Base-by-base conservation (phyloP, 2,113 vertebrate genomes). In the Ptilorrhoa leucosticta region DNA sequence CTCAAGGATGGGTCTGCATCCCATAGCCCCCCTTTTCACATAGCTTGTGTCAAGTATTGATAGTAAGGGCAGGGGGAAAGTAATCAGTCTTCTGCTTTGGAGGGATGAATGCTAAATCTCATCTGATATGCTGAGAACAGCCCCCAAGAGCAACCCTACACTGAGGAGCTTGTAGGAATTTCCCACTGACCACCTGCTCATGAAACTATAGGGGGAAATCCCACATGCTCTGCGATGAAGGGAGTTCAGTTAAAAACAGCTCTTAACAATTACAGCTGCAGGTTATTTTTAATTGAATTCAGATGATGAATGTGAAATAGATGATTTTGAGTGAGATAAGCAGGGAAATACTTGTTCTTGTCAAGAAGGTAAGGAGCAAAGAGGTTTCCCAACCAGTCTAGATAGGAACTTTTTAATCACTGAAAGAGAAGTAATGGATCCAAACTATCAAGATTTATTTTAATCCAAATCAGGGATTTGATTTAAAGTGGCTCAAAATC, bases 231-330 rank as follows among this genome's bases (percentile, higher is more conserved):
- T 77, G 84, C 88, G 75, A 96, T 96, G 58, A 88, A 97, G 83
- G 79, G 72, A 66, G 79, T 90, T 94, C 65, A 86, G 92, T 94
- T 87, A 93, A 97, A 97, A 98, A 97, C 93, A 96, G 79, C 81
- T 27, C 37, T 96, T 88, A 95, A 96, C 72, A 80, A 95, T 93
- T 98, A 95, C 97, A 98, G 96, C 96, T 97, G 97, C 89, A 92
- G 87, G 95, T 97, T 98, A 98, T 97, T 98, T 98, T 97, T 96
- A 97, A 97, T 96, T 97, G 89, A 96, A 77, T 85, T 81, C 76
- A 94, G 90, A 90, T 94, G 93, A 94, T 89, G 95, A 95, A 94
- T 93, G 96, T 86, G 94, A 86, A 96, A 86, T 88, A 94, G 88
- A 78, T 64, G 92, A 96, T 96, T 93, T 92, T 10, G 24, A 83